Evolutionary conservation across 2,888 invertebrate species (phyloP), one percentile per base, ranked within the genome.

Genomic region (Synergus laeviventris): DNA sequence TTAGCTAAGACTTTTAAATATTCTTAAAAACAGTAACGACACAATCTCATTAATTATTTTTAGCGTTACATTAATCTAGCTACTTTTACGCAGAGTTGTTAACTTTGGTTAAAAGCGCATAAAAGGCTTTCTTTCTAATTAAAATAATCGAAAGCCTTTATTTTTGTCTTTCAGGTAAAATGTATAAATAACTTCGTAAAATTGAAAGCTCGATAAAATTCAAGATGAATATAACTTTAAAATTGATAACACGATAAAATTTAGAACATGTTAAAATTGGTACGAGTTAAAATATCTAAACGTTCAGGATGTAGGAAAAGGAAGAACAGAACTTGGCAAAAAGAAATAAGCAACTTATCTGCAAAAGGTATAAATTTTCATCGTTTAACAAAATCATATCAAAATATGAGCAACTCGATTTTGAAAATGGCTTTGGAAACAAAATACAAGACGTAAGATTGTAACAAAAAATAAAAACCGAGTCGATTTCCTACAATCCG

Each of bases 311-410:
- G n/a, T 49, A 36, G 49, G 70, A 36, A 49, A 31, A 31, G 45
- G 70, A 49, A 45, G 12, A 70, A 49, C 31, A 49, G 31, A 70
- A 70, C 31, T 54, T 70, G 70, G 49, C 31, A 31, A 54, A 21
- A 31, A 62, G n/a, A 62, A 21, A 54, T 16, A 66, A 66, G 24
- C 31, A 49, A 70, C 49, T 70, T 70, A 24, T 70, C 24, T 70
- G 70, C 42, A 70, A 70, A 66, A 70, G 36, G 70, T 70, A 70
- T 70, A 70, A 70, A 70, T 70, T 49, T 70, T 70, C 31, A 49
- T 36, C 70, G 49, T 89, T 86, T 82, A 88, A 89, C 88, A 89
- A 88, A 88, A 88, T 87, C 81, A 84, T 89, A 89, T 89, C 87
- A 89, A 89, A 89, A 84, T 84, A 86, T 84, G 81, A 85, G 81